A percentile compares a stretch with the other conserved stretches of the same genome.
phyloP scores from a whole-genome alignment of 2,113 vertebrate genomes.

The Isichthys henryi region DNA sequence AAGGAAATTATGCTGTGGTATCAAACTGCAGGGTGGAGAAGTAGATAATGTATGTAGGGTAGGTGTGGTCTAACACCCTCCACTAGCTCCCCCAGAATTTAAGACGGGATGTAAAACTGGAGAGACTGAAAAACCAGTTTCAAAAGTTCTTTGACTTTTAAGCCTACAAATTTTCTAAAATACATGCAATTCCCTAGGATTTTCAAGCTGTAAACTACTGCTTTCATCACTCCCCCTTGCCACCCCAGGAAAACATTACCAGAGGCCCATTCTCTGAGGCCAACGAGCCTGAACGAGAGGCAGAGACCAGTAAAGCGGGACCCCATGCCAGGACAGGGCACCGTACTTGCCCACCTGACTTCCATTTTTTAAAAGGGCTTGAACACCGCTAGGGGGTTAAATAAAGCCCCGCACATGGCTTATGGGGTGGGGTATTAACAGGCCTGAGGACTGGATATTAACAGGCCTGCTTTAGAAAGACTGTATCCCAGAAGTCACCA shows the following conservation, averaged over 20 bases:
- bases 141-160: constrained; percentile 28
- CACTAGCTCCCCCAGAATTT: background rate
- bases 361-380: background rate
- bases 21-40: background rate
- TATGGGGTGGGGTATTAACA: background rate
- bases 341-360: background rate
- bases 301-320: background rate
- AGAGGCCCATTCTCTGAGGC: constrained; percentile 61
- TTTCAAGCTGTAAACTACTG: constrained; percentile 51
- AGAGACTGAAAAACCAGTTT: background rate
- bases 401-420: background rate
- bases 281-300: constrained; percentile 70
- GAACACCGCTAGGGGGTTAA: background rate
- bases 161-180: constrained; percentile 43
- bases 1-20: background rate
- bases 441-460: constrained; percentile 52
- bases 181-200: constrained; percentile 24
- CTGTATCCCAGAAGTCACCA: constrained; percentile 52
- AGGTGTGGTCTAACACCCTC: background rate
- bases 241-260: background rate
- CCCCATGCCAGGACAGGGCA: background rate
- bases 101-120: background rate
- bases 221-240: constrained; percentile 20
- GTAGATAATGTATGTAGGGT: background rate
- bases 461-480: constrained; percentile 51